Evolutionary conservation across 2,888 invertebrate genomes (phyloP), one percentile per base, ranked within the genome.

Genomic region (Drosophila formosana): DNA sequence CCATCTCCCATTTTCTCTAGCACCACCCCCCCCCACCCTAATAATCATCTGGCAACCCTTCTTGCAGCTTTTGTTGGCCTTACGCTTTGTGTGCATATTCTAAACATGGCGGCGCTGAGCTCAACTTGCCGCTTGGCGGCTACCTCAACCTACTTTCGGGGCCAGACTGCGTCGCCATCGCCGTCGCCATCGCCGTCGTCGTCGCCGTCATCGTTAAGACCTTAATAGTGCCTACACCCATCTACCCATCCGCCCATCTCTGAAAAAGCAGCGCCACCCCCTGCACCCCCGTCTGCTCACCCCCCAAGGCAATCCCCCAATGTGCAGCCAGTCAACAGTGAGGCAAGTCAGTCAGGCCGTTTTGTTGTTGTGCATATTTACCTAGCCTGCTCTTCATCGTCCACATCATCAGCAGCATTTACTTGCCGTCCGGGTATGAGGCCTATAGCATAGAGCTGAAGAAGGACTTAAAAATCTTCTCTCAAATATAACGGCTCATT

Each of bases 51-150:
- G 73, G 74, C 65, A 77, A 76, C 75, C 75, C 75, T 78, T 76
- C 74, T 73, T 62, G 61, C 51, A 25, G 77, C 83, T 80, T 86
- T 86, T 85, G 84, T 88, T 88, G 80, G 85, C 75, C 85, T 74
- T 88, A 81, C 71, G 84, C 78, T 85, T 88, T 85, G 87, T 88
- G 68, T 85, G 88, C 88, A 83, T 83, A 76, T 85, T 85, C 85
- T 88, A 85, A 88, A 85, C 88, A 85, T 88, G 85, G 84, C 86
- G 78, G 69, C 63, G 34, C 34, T 34, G 34, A 34, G 34, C 34
- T 37, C 37, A 37, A 37, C 37, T 37, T 37, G 37, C n/a, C 37
- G 8, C n/a, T 41, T 52, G 75, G 66, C 78, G 88, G 85, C 88
- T 85, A 85, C 83, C 88, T 83, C 83, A 83, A 88, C 83, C 88